A percentile compares a stretch with the other conserved stretches of the same genome.
Evolutionary conservation across 2,888 invertebrate genomes (phyloP).

Genomic region (Chrysina gloriosa): DNA sequence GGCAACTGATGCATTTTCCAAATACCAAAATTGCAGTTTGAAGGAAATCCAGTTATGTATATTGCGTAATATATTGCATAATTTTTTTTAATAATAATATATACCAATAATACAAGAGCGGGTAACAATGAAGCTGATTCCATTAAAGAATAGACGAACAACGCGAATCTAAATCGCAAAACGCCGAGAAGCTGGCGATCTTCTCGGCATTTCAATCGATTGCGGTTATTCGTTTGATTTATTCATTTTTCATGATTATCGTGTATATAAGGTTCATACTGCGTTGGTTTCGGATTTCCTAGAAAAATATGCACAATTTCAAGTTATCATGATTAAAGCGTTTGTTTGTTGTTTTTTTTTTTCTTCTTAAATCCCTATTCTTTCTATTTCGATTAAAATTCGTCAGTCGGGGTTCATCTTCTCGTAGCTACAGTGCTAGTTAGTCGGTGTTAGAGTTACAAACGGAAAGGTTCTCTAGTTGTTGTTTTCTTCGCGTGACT

Average conservation of each 20-base stretch:
- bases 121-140: constrained; percentile 20
- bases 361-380: constrained; percentile 12
- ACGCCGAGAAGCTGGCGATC: constrained; percentile 27
- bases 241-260: not conserved
- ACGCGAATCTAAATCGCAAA: constrained; percentile 11
- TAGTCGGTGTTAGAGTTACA: constrained; percentile 64
- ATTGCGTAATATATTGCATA: constrained; percentile 15
- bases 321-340: constrained; percentile 52
- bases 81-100: constrained; percentile 1
- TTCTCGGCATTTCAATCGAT: constrained; percentile 6
- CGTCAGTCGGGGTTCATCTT: constrained; percentile 56
- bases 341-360: constrained; percentile 23
- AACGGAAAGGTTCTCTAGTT: constrained; percentile 79
- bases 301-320: constrained; percentile 63
- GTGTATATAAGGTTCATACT: not conserved
- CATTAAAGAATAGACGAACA: constrained; percentile 5
- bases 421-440: constrained; percentile 10
- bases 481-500: constrained; percentile 64
- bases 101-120: constrained; percentile 12
- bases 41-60: constrained; percentile 31
- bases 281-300: constrained; percentile 38
- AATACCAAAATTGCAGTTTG: constrained; percentile 14
- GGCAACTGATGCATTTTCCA: constrained; percentile 26
- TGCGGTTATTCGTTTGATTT: not conserved
- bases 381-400: constrained; percentile 45